Evolutionary conservation across 2,113 vertebrate species (phyloP).

Genomic region (Seriola dumerili): DNA sequence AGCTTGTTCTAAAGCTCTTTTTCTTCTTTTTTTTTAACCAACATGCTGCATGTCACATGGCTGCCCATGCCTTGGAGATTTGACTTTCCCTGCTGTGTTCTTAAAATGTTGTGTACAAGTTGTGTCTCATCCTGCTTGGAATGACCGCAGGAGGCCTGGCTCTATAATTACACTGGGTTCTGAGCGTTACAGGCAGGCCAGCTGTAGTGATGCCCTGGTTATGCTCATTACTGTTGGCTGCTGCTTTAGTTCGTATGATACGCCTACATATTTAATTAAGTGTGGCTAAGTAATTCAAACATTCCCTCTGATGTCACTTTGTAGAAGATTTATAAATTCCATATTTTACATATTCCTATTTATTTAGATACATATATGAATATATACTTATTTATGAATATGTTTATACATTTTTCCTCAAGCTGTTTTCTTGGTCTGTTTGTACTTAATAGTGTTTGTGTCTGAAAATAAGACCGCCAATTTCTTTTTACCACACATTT

Average conservation of each 20-base stretch:
- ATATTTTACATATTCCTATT: slow-evolving; percentile 19
- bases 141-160: slow-evolving; percentile 34
- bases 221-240: slow-evolving; percentile 1
- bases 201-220: slow-evolving; percentile 11
- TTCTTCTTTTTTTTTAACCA: neutral
- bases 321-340: neutral
- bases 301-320: slow-evolving; percentile 26
- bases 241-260: slow-evolving; percentile 22
- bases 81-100: slow-evolving; percentile 35
- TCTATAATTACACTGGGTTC: slow-evolving; percentile 28
- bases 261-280: slow-evolving; percentile 37
- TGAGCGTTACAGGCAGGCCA: slow-evolving; percentile 10
- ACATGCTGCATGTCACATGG: slow-evolving; percentile 14
- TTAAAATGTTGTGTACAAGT: slow-evolving; percentile 26
- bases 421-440: slow-evolving; percentile 16
- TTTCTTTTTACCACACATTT: neutral
- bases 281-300: slow-evolving; percentile 27
- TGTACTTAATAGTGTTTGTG: neutral
- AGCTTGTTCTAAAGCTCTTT: slow-evolving; percentile 17
- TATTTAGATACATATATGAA: slow-evolving; percentile 7
- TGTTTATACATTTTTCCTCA: slow-evolving; percentile 1
- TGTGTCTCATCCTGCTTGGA: slow-evolving; percentile 39
- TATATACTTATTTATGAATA: slow-evolving; percentile 1
- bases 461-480: neutral
- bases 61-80: slow-evolving; percentile 24